phyloP scores from a whole-genome alignment of 1,140 invertebrate genomes.

The Drosophila arizonae region DNA sequence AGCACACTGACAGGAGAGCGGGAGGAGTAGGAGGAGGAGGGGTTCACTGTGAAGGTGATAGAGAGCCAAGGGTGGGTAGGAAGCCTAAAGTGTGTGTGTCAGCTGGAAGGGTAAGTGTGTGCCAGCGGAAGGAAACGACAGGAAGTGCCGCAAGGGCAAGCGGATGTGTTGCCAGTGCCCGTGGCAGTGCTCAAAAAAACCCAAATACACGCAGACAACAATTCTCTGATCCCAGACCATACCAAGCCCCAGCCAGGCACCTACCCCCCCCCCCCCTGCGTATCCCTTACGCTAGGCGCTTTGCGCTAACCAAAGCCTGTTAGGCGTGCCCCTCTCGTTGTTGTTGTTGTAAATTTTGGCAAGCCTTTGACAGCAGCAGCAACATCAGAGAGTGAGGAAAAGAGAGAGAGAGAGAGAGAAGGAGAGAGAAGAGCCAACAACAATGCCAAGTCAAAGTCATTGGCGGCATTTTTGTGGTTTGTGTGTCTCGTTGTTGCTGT shows the following conservation, averaged over 20 bases:
- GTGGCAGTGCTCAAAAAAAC: slow-evolving; percentile 7
- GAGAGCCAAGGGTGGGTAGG: background rate
- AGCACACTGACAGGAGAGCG: background rate
- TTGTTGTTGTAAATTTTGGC: slow-evolving; percentile 43
- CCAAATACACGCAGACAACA: slow-evolving; percentile 3
- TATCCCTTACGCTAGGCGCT: background rate
- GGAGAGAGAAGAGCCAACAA: slow-evolving; percentile 5
- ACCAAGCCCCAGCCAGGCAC: background rate
- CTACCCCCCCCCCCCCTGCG: background rate
- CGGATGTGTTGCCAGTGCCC: slow-evolving; percentile 64
- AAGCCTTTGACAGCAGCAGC: slow-evolving; percentile 64
- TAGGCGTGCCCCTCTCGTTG: slow-evolving; percentile 14
- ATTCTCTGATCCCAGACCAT: slow-evolving; percentile 14
- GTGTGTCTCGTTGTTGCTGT: slow-evolving; percentile 15
- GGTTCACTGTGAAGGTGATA: background rate
- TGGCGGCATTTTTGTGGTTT: slow-evolving; percentile 75
- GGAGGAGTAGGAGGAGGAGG: background rate
- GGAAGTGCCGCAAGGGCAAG: slow-evolving; percentile 74
- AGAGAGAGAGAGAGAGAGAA: background rate
- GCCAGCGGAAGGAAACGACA: slow-evolving; percentile 65
- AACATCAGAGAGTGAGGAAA: background rate
- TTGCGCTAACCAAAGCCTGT: slow-evolving; percentile 11
- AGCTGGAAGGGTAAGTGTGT: slow-evolving; percentile 25
- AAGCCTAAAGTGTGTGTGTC: background rate
- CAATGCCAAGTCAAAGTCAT: slow-evolving; percentile 41